A percentile compares a stretch with the other conserved stretches of the same genome.
Conservation (phyloP, 2,113 vertebrate species). For the Poecile atricapillus region DNA sequence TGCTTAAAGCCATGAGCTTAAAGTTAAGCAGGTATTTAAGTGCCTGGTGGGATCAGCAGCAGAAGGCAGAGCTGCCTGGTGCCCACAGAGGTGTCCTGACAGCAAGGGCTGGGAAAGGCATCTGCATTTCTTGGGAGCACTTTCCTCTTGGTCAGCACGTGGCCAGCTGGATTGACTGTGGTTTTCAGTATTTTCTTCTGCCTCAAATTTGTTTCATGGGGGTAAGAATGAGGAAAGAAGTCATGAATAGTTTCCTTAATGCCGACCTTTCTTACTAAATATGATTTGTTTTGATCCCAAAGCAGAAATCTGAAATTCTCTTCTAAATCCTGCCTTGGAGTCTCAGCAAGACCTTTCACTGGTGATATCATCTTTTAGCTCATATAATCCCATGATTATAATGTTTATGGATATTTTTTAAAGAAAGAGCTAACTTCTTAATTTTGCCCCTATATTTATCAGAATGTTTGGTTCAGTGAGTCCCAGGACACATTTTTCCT, state of each 20-base stretch:
- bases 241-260: background rate
- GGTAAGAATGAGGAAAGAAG: background rate
- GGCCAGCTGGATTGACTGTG: background rate
- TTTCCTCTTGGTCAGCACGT: background rate
- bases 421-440: background rate
- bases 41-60: background rate
- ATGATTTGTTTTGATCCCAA: background rate
- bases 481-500: background rate
- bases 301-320: background rate
- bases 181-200: background rate
- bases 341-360: background rate
- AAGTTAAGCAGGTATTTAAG: background rate
- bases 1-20: background rate
- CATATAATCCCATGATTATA: background rate
- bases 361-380: background rate
- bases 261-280: background rate
- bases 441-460: background rate
- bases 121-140: background rate
- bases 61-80: background rate
- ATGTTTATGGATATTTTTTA: background rate
- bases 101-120: background rate
- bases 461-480: background rate
- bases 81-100: background rate
- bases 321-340: background rate
- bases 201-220: background rate